These are phyloP conservation scores for Sphaeramia orbicularis DNA, from an alignment of 2,797 vertebrate species.

Conservation along the genomic window DNA sequence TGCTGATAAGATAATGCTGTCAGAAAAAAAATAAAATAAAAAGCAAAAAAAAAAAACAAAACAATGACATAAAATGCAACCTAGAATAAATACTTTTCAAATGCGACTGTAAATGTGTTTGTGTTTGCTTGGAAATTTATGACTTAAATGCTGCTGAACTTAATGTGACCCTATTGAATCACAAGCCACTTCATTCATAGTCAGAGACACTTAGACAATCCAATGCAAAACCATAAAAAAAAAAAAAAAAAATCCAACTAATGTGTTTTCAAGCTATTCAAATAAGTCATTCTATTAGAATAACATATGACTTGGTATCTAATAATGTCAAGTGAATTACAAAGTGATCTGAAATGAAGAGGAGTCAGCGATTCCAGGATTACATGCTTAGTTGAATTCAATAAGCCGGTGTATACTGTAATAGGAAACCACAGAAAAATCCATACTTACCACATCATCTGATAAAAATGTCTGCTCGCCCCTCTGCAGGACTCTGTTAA, in stretches of 20 bases:
- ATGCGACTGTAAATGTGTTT: constrained; percentile 8
- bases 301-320: constrained; percentile 70
- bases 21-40: no score
- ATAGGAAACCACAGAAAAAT: constrained; percentile 78
- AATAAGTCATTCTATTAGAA: constrained; percentile 70
- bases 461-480: constrained; percentile 74
- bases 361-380: constrained; percentile 76
- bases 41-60: no score
- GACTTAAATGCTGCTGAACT: constrained; percentile 53
- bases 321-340: constrained; percentile 73
- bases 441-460: constrained; percentile 76
- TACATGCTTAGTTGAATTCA: constrained; percentile 76
- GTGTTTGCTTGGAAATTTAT: constrained; percentile 20
- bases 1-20: no score
- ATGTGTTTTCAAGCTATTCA: constrained; percentile 67
- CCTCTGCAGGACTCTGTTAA: constrained; percentile 70
- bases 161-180: constrained; percentile 51
- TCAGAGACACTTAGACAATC: constrained; percentile 32
- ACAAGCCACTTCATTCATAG: constrained; percentile 30
- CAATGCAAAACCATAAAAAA: constrained; percentile 38
- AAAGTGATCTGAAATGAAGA: constrained; percentile 75
- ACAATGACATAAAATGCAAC: not conserved
- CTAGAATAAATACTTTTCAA: constrained; percentile 2
- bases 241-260: constrained; percentile 43
- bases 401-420: constrained; percentile 68